Percentiles rank a stretch among this genome's conserved stretches.
phyloP scores from a whole-genome alignment of 2,888 invertebrate genomes.

The Caenorhabditis parvicauda region DNA sequence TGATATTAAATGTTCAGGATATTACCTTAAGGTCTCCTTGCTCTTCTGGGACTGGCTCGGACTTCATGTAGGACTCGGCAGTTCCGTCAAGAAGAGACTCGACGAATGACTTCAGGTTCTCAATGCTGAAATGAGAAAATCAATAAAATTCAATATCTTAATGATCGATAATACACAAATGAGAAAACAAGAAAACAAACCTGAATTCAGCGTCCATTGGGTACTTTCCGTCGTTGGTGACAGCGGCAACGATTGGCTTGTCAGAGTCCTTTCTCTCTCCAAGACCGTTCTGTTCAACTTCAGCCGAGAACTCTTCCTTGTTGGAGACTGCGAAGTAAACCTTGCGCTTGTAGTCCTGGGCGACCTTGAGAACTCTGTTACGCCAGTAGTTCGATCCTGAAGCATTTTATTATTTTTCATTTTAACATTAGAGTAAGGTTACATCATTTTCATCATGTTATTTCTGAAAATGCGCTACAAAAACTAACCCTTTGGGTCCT shows the following conservation, averaged over 20 bases:
- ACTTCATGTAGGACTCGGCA: conserved; percentile 88
- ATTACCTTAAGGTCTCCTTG: conserved; percentile 71
- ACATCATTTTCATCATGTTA: too few species aligned
- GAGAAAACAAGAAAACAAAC: conserved; percentile 64
- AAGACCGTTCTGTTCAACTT: conserved; percentile 88
- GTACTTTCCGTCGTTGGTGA: conserved; percentile 83
- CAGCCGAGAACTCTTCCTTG: conserved; percentile 89
- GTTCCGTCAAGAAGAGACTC: conserved; percentile 79
- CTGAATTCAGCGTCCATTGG: conserved; percentile 85
- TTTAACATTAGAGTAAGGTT: neutral
- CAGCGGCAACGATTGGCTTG: conserved; percentile 83
- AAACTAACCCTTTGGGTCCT: conserved; percentile 80
- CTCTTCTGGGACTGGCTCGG: conserved; percentile 83
- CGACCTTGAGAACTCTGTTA: conserved; percentile 70
- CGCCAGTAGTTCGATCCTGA: conserved; percentile 94
- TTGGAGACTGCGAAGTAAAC: conserved; percentile 85
- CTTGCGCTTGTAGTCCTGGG: conserved; percentile 61
- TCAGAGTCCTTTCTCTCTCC: conserved; percentile 78
- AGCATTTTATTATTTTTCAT: conserved; percentile 5
- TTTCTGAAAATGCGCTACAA: neutral
- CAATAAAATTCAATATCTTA: neutral
- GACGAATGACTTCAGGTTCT: conserved; percentile 80
- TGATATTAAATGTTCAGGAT: neutral
- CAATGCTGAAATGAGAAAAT: conserved; percentile 70
- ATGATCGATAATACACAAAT: neutral